Evolutionary conservation across 2,797 vertebrate genomes (phyloP).

Genomic region (Ibycter americanus): DNA sequence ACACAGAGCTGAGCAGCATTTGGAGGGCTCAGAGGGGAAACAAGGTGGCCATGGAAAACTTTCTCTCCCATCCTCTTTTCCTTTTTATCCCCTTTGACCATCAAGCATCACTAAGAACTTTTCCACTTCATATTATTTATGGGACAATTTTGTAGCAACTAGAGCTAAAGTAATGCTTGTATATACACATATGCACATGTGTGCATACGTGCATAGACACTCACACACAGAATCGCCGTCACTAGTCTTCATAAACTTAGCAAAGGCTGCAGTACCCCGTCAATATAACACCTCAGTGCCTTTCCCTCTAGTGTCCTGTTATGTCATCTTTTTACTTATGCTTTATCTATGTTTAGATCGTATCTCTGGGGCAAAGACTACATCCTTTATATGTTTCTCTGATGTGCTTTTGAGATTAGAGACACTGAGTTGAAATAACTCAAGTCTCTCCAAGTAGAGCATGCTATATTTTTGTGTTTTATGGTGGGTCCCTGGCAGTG

Average conservation of each 20-base stretch:
- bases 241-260: neutral
- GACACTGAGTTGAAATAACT: neutral
- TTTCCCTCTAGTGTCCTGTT: neutral
- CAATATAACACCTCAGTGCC: neutral
- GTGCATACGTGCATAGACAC: neutral
- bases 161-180: neutral
- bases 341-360: conserved; percentile 32
- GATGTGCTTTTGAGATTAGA: conserved; percentile 38
- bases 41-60: neutral
- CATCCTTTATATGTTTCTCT: conserved; percentile 14
- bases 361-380: conserved; percentile 1
- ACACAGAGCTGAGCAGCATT: neutral
- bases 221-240: neutral
- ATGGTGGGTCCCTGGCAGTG: neutral
- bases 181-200: neutral
- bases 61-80: neutral
- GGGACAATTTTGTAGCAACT: neutral
- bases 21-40: neutral
- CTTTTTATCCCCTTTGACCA: neutral
- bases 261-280: neutral
- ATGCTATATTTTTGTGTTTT: conserved; percentile 22
- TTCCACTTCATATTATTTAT: neutral
- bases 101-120: neutral
- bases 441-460: neutral
- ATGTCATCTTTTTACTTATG: neutral